A percentile compares a stretch with the other conserved stretches of the same genome.
Evolutionary conservation across 2,113 vertebrate species (phyloP).

Genomic region (Psammodynastes pulverulentus): DNA sequence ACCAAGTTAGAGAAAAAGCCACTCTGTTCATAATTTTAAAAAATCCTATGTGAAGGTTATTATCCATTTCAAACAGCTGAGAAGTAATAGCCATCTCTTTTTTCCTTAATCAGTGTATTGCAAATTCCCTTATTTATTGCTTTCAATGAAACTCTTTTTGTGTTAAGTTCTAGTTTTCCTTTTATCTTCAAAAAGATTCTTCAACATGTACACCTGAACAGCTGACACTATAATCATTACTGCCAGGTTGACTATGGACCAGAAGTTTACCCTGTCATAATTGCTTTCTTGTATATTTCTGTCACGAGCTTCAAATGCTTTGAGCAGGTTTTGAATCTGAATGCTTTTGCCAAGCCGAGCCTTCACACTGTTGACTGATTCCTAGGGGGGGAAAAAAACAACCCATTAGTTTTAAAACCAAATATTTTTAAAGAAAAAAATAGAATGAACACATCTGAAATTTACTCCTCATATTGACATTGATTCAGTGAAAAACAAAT

Average conservation of each 20-base stretch:
- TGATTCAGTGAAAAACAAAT: not conserved
- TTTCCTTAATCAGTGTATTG: conserved; percentile 42
- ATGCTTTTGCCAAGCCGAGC: conserved; percentile 88
- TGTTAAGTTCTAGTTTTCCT: conserved; percentile 87
- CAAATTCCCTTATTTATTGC: conserved; percentile 27
- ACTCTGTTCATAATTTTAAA: conserved; percentile 38
- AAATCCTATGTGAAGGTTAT: conserved; percentile 32
- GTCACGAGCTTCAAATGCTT: conserved; percentile 95
- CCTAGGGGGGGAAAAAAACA: conserved; percentile 72
- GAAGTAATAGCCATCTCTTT: conserved; percentile 36
- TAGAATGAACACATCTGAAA: not conserved
- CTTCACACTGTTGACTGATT: conserved; percentile 94
- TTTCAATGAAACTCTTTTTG: conserved; percentile 7
- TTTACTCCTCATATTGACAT: not conserved
- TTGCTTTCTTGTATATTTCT: conserved; percentile 96
- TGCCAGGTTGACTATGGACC: conserved; percentile 85
- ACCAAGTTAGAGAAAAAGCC: conserved; percentile 33
- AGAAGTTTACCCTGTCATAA: conserved; percentile 90
- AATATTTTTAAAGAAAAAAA: not conserved
- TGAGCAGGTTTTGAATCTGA: conserved; percentile 90
- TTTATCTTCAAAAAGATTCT: conserved; percentile 92
- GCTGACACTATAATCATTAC: conserved; percentile 87
- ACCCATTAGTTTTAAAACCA: conserved; percentile 39
- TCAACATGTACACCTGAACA: conserved; percentile 90
- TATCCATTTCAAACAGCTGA: conserved; percentile 45